A percentile compares a stretch with the other conserved stretches of the same genome.
Conservation (phyloP, 2,888 invertebrate species). For the Drosophila ezoana region DNA sequence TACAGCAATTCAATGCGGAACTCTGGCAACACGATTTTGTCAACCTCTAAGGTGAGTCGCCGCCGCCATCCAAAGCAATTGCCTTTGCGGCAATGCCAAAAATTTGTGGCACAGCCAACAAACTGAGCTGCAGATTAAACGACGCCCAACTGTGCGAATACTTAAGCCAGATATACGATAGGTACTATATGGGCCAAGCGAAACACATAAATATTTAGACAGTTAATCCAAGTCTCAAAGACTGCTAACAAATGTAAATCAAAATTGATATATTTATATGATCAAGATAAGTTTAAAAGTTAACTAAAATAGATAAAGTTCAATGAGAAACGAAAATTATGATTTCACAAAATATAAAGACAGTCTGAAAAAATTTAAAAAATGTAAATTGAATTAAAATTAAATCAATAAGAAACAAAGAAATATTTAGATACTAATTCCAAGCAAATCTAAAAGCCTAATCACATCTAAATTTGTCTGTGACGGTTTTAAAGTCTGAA, state of each 20-base stretch:
- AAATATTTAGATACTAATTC: no score
- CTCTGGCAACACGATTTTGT: slow-evolving; percentile 75
- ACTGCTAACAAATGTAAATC: background rate
- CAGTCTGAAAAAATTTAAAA: no score
- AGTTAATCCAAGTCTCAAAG: background rate
- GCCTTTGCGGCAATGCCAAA: slow-evolving; percentile 64
- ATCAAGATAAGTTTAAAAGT: no score
- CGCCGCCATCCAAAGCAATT: slow-evolving; percentile 49
- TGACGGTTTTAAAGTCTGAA: no score
- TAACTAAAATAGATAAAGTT: no score
- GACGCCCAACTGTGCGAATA: slow-evolving; percentile 55
- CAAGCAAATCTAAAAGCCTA: no score
- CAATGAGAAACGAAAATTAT: no score
- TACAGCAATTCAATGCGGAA: slow-evolving; percentile 73
- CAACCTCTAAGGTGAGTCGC: slow-evolving; percentile 69
- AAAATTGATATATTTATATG: no score
- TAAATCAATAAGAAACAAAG: no score
- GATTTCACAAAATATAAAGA: no score
- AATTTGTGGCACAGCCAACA: slow-evolving; percentile 67
- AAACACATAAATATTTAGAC: slow-evolving; percentile 1
- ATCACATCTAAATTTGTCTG: no score
- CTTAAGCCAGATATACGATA: slow-evolving; percentile 14
- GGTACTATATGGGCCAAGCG: slow-evolving; percentile 24
- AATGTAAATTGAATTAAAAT: no score
- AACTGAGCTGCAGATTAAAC: slow-evolving; percentile 45